These are phyloP conservation scores for Copidosoma aretas DNA, from an alignment of 2,888 invertebrate genomes.

Conservation along the genomic window DNA sequence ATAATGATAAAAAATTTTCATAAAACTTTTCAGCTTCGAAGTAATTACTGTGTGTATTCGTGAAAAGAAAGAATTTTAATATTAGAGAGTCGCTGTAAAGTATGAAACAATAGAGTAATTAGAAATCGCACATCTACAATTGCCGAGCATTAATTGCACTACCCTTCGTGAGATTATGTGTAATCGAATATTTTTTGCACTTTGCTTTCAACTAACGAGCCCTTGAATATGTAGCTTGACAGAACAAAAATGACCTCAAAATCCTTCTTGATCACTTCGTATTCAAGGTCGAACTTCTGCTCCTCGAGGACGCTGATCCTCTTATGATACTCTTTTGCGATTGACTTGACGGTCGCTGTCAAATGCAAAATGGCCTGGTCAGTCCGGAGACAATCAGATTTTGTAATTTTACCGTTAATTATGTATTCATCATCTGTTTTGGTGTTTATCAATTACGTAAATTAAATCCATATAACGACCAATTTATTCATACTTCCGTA, in stretches of 20 bases:
- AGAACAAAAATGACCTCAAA: conserved; percentile 75
- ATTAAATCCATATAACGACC: neutral
- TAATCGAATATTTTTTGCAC: conserved; percentile 3
- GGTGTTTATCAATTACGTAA: no score
- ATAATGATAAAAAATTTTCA: no score
- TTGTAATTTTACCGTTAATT: no score
- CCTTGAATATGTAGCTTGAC: conserved; percentile 34
- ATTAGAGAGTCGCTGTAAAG: neutral
- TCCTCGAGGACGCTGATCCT: conserved; percentile 84
- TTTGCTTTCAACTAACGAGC: conserved; percentile 2
- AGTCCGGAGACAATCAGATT: no score
- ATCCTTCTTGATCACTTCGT: conserved; percentile 94
- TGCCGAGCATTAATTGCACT: conserved; percentile 43
- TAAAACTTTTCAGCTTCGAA: no score
- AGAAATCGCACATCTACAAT: neutral
- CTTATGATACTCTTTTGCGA: conserved; percentile 80
- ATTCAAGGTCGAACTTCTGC: conserved; percentile 97
- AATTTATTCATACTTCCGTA: neutral
- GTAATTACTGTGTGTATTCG: no score
- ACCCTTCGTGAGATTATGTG: conserved; percentile 32
- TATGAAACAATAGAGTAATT: neutral
- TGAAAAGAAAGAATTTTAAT: no score
- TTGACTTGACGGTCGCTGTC: conserved; percentile 72
- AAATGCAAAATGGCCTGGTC: conserved; percentile 48
- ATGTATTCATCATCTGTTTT: no score